These are phyloP conservation scores for Tautogolabrus adspersus DNA, from an alignment of 2,113 vertebrate species.

Conservation along the genomic window DNA sequence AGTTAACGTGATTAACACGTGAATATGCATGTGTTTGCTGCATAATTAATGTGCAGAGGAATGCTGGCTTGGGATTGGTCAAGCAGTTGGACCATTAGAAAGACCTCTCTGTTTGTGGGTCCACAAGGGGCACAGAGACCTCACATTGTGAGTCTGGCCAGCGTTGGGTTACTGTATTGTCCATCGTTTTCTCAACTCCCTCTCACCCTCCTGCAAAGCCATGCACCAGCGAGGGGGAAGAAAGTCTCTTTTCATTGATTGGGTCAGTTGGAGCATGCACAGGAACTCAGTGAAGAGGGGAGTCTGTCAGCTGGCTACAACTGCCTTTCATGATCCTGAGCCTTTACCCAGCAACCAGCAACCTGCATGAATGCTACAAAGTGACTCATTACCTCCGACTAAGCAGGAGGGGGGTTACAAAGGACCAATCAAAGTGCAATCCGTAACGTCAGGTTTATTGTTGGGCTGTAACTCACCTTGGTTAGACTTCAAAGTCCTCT, in stretches of 20 bases:
- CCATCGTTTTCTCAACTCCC: constrained; percentile 60
- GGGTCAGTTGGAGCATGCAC: constrained; percentile 61
- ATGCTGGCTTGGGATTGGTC: constrained; percentile 72
- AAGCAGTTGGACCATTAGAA: constrained; percentile 72
- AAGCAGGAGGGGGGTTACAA: constrained; percentile 6
- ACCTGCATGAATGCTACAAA: constrained; percentile 50
- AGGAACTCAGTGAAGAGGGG: constrained; percentile 67
- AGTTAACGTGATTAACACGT: constrained; percentile 67
- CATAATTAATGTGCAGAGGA: constrained; percentile 70
- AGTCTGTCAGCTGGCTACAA: constrained; percentile 68
- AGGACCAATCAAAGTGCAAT: constrained; percentile 21
- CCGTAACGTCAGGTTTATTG: constrained; percentile 33
- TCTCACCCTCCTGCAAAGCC: constrained; percentile 59
- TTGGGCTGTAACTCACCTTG: constrained; percentile 33
- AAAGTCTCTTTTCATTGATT: constrained; percentile 82
- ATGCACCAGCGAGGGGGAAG: constrained; percentile 72
- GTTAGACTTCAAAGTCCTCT: constrained; percentile 35
- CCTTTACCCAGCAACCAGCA: constrained; percentile 62
- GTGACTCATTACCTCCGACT: constrained; percentile 48
- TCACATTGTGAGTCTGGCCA: constrained; percentile 77
- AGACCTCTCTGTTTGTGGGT: constrained; percentile 78
- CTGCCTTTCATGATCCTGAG: constrained; percentile 60
- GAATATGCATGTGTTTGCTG: constrained; percentile 69
- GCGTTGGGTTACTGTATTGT: constrained; percentile 77
- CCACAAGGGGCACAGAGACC: constrained; percentile 71